These are phyloP conservation scores for Poecilobothrus nobilitatus DNA, from an alignment of 2,888 invertebrate genomes.

Conservation along the genomic window DNA sequence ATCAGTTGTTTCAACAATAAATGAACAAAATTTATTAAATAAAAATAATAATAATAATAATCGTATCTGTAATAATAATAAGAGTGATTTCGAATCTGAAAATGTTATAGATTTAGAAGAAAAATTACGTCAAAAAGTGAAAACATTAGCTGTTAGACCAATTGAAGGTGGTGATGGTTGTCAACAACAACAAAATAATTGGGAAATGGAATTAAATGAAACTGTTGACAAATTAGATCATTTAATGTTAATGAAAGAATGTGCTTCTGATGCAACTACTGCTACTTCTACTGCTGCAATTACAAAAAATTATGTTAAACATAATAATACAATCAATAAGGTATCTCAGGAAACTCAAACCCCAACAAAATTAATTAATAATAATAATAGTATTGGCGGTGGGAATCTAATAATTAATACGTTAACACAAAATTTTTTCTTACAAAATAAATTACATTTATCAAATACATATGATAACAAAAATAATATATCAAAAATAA, in stretches of 20 bases:
- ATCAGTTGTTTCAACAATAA: constrained; percentile 17
- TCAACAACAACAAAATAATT: constrained; percentile 52
- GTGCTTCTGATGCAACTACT: constrained; percentile 23
- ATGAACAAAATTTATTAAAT: background rate
- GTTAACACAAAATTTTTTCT: background rate
- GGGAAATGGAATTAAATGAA: constrained; percentile 68
- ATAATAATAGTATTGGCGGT: background rate
- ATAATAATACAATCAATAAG: background rate
- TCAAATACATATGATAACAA: background rate
- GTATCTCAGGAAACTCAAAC: background rate
- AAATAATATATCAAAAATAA: constrained; percentile 16
- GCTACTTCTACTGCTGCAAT: constrained; percentile 18
- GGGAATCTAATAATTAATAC: background rate
- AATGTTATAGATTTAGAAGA: constrained; percentile 49
- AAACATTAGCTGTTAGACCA: constrained; percentile 64
- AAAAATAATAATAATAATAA: background rate
- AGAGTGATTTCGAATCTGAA: constrained; percentile 30
- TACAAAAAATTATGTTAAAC: constrained; percentile 11
- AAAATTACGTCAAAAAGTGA: constrained; percentile 58
- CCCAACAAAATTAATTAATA: background rate
- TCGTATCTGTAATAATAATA: constrained; percentile 15
- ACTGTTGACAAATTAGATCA: constrained; percentile 71
- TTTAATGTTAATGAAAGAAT: constrained; percentile 57
- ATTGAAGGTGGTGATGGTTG: constrained; percentile 65
- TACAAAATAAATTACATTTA: background rate